A percentile compares a stretch with the other conserved stretches of the same genome.
Evolutionary conservation across 1,140 invertebrate species (phyloP).

Genomic region (Parasteatoda tepidariorum): DNA sequence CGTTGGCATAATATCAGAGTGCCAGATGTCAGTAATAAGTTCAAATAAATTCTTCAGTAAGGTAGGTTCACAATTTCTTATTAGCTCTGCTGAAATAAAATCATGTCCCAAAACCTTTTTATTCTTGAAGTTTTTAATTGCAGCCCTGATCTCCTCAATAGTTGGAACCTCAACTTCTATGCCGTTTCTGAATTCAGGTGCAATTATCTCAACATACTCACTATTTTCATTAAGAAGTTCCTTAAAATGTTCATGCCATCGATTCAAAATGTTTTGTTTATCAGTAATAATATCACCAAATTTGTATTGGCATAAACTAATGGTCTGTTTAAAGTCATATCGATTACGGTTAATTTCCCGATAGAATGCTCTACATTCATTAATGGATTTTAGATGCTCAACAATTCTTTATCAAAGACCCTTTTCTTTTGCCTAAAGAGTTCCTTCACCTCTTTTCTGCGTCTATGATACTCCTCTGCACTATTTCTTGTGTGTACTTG

Average conservation of each 20-base stretch:
- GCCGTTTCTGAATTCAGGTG: not conserved
- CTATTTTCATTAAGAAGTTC: not conserved
- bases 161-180: not conserved
- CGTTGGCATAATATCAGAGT: not conserved
- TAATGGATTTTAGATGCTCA: not conserved
- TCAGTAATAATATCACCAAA: not conserved
- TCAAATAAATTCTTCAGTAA: not conserved
- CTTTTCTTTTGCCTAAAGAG: not conserved
- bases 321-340: not conserved
- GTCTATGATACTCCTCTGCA: not conserved
- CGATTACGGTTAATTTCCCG: not conserved
- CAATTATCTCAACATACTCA: not conserved
- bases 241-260: not conserved
- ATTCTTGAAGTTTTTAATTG: not conserved
- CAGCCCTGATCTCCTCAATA: not conserved
- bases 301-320: not conserved
- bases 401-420: not conserved
- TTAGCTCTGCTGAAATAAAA: not conserved
- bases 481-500: not conserved
- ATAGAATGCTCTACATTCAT: constrained; percentile 20
- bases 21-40: too few species aligned
- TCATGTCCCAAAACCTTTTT: not conserved
- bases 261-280: not conserved
- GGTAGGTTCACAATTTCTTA: not conserved
- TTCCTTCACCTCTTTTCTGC: not conserved